These are phyloP conservation scores for Pachyseris speciosa DNA, from an alignment of 64 coral and sea anemone genomes.

Conservation along the genomic window DNA sequence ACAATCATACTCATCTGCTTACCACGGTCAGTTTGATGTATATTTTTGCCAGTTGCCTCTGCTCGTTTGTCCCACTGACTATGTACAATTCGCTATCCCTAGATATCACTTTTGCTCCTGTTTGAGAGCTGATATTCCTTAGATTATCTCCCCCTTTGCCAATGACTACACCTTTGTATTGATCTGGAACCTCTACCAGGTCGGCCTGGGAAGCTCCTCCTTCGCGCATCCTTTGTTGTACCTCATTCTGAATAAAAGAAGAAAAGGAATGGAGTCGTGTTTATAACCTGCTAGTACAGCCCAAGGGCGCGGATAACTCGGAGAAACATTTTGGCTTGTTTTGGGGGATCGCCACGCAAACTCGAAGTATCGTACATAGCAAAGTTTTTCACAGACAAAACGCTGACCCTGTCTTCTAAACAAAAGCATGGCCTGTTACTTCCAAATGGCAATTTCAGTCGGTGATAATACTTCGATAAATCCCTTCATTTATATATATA, in stretches of 20 bases:
- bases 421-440: no score
- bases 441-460: no score
- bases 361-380: no score
- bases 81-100: neutral
- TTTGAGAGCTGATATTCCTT: neutral
- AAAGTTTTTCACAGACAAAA: no score
- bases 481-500: no score
- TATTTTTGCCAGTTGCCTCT: neutral
- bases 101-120: neutral
- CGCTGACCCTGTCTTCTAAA: no score
- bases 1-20: neutral
- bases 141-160: slow-evolving; percentile 4
- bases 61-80: neutral
- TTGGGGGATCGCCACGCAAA: no score
- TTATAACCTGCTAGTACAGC: no score
- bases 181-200: neutral
- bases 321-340: no score
- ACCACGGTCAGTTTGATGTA: neutral
- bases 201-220: neutral
- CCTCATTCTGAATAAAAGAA: neutral
- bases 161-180: neutral
- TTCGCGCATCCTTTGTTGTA: neutral
- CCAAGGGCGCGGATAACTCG: no score
- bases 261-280: neutral
- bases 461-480: no score